Conservation (phyloP, 30 jellyfish, hydroid and myxozoan genomes). For the Thelohanellus kitauei region DNA sequence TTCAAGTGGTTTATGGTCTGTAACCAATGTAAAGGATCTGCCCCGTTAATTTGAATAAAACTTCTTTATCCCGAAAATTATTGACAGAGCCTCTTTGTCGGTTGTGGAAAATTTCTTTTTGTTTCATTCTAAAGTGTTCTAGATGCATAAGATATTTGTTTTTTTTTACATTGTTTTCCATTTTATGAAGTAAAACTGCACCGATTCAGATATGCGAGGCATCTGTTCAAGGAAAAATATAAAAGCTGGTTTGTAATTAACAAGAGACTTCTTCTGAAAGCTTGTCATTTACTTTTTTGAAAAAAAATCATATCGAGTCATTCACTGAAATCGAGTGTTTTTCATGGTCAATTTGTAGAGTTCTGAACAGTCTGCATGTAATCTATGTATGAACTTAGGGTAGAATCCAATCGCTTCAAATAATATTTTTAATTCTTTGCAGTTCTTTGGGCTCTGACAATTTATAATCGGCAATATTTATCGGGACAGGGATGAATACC, state of each 20-base stretch:
- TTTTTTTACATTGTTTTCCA: slow-evolving; percentile 1
- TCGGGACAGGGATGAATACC: slow-evolving; percentile 11
- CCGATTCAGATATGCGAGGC: slow-evolving; percentile 16
- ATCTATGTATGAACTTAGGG: not conserved
- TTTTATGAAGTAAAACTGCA: slow-evolving; percentile 7
- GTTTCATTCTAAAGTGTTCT: too few relatives aligned
- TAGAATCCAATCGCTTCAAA: too few relatives aligned
- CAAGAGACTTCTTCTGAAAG: slow-evolving; percentile 12
- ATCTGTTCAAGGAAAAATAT: slow-evolving; percentile 11
- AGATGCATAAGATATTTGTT: slow-evolving; percentile 1
- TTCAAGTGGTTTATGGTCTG: too few relatives aligned
- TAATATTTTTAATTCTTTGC: too few relatives aligned
- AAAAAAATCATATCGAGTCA: not conserved
- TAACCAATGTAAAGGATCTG: too few relatives aligned
- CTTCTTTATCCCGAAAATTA: too few relatives aligned
- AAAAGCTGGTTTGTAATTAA: slow-evolving; percentile 4
- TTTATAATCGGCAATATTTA: slow-evolving; percentile 8
- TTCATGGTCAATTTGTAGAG: slow-evolving; percentile 3
- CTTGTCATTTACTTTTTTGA: not conserved
- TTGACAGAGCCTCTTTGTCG: slow-evolving; percentile 17
- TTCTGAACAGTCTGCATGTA: slow-evolving; percentile 1
- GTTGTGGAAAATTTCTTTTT: slow-evolving; percentile 5
- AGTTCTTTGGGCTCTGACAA: too few relatives aligned
- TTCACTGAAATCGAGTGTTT: slow-evolving; percentile 4
- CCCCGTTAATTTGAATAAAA: too few relatives aligned